phyloP scores from a whole-genome alignment of 2,888 invertebrate genomes.

The Caradrina kadenii region DNA sequence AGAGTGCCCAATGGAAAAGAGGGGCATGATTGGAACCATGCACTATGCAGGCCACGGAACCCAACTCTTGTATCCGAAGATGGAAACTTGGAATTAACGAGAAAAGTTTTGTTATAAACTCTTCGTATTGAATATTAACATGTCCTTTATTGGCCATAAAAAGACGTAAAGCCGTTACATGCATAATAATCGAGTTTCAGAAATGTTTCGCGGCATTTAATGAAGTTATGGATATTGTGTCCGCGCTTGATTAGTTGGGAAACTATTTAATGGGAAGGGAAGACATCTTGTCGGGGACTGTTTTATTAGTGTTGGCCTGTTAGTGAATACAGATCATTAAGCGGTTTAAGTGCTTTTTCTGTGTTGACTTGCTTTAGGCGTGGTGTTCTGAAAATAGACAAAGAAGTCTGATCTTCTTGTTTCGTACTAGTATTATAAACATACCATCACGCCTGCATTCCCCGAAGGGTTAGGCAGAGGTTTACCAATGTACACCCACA shows the following conservation, averaged over 20 bases:
- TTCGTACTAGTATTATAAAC: no score
- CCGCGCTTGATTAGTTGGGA: constrained; percentile 69
- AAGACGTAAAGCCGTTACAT: constrained; percentile 72
- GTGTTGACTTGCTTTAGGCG: not conserved
- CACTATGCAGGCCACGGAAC: constrained; percentile 52
- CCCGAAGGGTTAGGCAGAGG: no score
- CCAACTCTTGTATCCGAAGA: constrained; percentile 69
- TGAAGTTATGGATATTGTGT: constrained; percentile 68
- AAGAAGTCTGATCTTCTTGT: no score
- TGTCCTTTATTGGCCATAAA: constrained; percentile 82
- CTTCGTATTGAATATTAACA: constrained; percentile 86
- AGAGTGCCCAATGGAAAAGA: no score
- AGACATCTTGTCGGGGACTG: constrained; percentile 41
- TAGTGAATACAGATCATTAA: constrained; percentile 30
- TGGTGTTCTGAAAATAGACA: not conserved
- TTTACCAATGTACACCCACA: no score
- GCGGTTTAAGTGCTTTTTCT: constrained; percentile 27
- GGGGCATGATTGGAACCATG: constrained; percentile 40
- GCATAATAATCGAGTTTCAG: constrained; percentile 75
- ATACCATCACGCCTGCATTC: no score
- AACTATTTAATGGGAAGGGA: constrained; percentile 59
- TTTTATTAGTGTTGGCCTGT: constrained; percentile 47
- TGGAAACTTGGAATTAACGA: constrained; percentile 78
- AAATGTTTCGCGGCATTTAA: constrained; percentile 68
- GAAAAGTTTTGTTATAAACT: constrained; percentile 86